Evolutionary conservation across 2,797 vertebrate species (phyloP).

Genomic region (Acipenser oxyrinchus): DNA sequence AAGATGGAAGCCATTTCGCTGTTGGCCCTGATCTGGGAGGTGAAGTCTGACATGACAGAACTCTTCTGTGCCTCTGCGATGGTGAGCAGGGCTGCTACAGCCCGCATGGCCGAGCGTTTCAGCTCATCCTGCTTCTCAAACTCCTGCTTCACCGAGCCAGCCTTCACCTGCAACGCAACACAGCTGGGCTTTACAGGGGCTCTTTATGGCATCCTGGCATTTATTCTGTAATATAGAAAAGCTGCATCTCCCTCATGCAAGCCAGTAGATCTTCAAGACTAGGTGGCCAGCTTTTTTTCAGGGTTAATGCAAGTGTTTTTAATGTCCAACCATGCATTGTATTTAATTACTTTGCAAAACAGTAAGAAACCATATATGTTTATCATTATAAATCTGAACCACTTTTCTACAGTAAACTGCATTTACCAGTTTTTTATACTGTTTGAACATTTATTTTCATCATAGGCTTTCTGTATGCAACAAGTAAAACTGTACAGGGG

Average conservation of each 20-base stretch:
- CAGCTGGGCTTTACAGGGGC: background rate
- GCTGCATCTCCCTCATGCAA: background rate
- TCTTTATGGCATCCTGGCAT: background rate
- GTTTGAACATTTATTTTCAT: too few relatives aligned
- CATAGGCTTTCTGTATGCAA: too few relatives aligned
- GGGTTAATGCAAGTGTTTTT: background rate
- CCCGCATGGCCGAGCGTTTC: constrained; percentile 85
- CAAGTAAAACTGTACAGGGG: too few relatives aligned
- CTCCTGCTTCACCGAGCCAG: constrained; percentile 89
- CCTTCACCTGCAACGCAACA: constrained; percentile 69
- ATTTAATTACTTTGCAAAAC: too few relatives aligned
- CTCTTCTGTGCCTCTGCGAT: constrained; percentile 82
- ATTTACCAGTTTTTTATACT: too few relatives aligned
- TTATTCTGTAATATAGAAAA: background rate
- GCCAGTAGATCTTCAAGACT: too few relatives aligned
- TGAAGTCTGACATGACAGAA: constrained; percentile 82
- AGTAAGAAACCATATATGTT: too few relatives aligned
- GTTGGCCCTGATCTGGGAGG: constrained; percentile 75
- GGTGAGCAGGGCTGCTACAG: constrained; percentile 79
- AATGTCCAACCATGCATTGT: background rate
- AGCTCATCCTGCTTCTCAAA: constrained; percentile 95
- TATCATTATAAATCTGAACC: too few relatives aligned
- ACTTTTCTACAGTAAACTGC: too few relatives aligned
- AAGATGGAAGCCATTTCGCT: constrained; percentile 79
- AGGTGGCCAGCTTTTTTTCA: background rate